Conservation (phyloP, 2,888 invertebrate genomes). For the Atrina japonica region DNA sequence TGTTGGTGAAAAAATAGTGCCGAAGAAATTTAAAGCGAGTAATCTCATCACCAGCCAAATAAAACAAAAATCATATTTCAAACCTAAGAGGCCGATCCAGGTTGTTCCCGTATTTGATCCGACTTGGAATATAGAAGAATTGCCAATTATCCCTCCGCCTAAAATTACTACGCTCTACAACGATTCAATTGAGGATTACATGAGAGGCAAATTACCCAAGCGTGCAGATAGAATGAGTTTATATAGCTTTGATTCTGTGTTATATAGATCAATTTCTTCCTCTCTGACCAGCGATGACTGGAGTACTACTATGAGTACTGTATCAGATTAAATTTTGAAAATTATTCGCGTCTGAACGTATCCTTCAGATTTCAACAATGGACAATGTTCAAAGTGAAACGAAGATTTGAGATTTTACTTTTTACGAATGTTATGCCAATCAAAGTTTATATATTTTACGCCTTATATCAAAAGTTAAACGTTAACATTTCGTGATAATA, state of each 20-base stretch:
- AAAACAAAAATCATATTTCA: conserved; percentile 3
- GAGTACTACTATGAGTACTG: no score
- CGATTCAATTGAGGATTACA: conserved; percentile 22
- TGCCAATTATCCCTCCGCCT: conserved; percentile 4
- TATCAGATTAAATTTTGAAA: no score
- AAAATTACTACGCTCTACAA: conserved; percentile 14
- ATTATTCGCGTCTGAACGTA: no score
- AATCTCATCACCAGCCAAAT: neutral
- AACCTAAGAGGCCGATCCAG: conserved; percentile 19
- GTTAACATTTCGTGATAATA: no score
- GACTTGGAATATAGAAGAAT: neutral
- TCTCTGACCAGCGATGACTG: neutral
- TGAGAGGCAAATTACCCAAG: conserved; percentile 11
- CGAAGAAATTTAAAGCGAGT: neutral
- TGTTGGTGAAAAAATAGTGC: conserved; percentile 7
- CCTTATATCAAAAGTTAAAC: no score
- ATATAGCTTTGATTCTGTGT: conserved; percentile 24
- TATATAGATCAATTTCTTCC: conserved; percentile 2
- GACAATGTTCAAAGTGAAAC: no score
- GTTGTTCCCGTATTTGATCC: conserved; percentile 22
- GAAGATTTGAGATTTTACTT: no score
- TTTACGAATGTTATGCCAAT: no score
- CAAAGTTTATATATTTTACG: no score
- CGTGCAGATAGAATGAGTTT: conserved; percentile 3
- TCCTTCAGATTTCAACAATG: no score